These are phyloP conservation scores for Papilio polyxenes DNA, from an alignment of 1,140 invertebrate species.

Conservation along the genomic window DNA sequence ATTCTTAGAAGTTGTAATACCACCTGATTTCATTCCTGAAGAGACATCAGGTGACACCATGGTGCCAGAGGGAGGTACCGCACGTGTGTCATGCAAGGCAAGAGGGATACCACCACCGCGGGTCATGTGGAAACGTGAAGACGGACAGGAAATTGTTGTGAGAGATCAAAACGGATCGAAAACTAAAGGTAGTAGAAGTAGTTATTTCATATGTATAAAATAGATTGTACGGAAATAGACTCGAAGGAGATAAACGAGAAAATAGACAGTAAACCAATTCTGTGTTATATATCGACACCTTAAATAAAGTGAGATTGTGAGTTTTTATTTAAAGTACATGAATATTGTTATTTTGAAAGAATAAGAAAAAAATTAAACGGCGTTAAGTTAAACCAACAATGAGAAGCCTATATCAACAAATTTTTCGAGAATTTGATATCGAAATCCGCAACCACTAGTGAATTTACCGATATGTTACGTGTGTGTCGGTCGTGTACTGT, in stretches of 20 bases:
- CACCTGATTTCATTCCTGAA: slow-evolving; percentile 91
- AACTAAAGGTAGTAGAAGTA: slow-evolving; percentile 79
- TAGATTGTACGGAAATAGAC: background rate
- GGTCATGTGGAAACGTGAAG: slow-evolving; percentile 93
- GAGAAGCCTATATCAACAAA: background rate
- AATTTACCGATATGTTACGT: background rate
- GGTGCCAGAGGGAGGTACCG: slow-evolving; percentile 90
- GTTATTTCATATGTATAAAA: background rate
- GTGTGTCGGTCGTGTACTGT: background rate
- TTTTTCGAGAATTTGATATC: background rate
- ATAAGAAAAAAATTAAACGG: too few species aligned
- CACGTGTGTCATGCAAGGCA: slow-evolving; percentile 86
- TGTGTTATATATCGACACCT: too few species aligned
- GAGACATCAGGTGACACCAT: slow-evolving; percentile 92
- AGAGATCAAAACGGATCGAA: slow-evolving; percentile 84
- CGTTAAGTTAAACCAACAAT: too few species aligned
- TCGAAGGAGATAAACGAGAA: too few species aligned
- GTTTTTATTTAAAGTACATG: too few species aligned
- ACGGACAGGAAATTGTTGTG: slow-evolving; percentile 90
- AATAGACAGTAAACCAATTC: too few species aligned
- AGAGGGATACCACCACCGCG: slow-evolving; percentile 91
- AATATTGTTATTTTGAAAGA: too few species aligned
- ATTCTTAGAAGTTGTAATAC: slow-evolving; percentile 91
- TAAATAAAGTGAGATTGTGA: too few species aligned
- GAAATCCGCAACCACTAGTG: background rate